Base-by-base conservation (phyloP, 2,113 vertebrate species). In the Thymallus thymallus region DNA sequence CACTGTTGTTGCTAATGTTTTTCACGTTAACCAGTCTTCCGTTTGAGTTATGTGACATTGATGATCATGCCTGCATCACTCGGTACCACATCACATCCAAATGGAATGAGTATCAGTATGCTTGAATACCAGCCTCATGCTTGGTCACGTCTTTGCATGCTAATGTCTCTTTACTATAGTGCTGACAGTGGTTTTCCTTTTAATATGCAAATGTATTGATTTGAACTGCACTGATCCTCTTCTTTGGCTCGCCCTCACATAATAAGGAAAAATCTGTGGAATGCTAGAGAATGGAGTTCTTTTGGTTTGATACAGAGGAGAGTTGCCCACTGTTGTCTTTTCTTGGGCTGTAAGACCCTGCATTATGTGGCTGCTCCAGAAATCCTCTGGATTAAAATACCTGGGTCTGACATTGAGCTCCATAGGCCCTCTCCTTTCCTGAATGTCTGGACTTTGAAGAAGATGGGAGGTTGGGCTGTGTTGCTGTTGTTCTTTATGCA, bases 161-260 rank as follows among this genome's bases (percentile, higher is more conserved):
- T 83, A 48, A 29, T 30, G 74, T 81, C 65, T 83, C 83, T 79
- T 76, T 77, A 67, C 80, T 62, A 58, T 72, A 66, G 72, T 61
- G 71, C 85, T 86, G 86, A 87, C 87, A 80, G 82, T 73, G 75
- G 78, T 73, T 60, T 86, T 87, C 75, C 81, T 82, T 51, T 91
- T 93, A 87, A 90, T 80, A 91, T 93, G 91, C 80, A 84, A 91
- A 93, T 92, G 69, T 16, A 29, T 73, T 5, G 79, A 88, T 84
- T 64, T 68, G 79, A 82, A 66, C 72, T 46, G 84, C 79, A 81
- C 18, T 18, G 30, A 70, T 76, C 80, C 79, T 76, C 75, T 80
- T 79, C 88, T 77, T 73, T 69, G n/a, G 78, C 55, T 76, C 78
- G 68, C 79, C n/a, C 68, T n/a, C 14, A 63, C 71, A 24, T 84